Conservation (phyloP, 2,888 invertebrate genomes). For the Tenodera sinensis region DNA sequence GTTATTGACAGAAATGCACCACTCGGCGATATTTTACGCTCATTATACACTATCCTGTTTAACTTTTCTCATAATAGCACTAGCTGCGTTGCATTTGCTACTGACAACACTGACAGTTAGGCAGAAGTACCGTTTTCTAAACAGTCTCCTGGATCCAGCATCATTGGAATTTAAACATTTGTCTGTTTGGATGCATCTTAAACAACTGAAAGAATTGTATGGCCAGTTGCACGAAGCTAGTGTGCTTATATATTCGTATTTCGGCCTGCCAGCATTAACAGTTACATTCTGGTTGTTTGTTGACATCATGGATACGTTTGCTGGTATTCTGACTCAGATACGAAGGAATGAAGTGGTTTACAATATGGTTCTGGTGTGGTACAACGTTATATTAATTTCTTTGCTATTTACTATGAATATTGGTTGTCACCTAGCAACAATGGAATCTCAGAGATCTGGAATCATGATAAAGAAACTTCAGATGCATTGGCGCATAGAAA, state of each 20-base stretch:
- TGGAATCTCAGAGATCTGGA: background rate
- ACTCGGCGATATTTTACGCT: background rate
- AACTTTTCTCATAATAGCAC: background rate
- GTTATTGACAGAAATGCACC: background rate
- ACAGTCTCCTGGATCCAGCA: background rate
- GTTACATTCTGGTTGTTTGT: background rate
- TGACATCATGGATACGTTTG: background rate
- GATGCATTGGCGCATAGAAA: background rate
- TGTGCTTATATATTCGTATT: background rate
- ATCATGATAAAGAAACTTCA: background rate
- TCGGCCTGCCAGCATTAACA: background rate
- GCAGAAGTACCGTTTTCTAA: background rate
- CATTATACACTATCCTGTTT: background rate
- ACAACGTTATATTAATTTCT: background rate
- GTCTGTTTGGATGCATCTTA: background rate
- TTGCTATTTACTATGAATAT: background rate
- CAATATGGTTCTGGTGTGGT: background rate
- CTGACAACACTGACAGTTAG: background rate
- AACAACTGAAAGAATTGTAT: background rate
- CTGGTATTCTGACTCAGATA: background rate
- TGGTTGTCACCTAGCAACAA: background rate
- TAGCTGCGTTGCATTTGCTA: background rate
- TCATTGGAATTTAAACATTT: background rate
- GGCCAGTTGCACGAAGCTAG: background rate
- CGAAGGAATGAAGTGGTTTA: background rate